Base-by-base conservation (phyloP, 2,888 invertebrate genomes). In the Zonitis immaculata region DNA sequence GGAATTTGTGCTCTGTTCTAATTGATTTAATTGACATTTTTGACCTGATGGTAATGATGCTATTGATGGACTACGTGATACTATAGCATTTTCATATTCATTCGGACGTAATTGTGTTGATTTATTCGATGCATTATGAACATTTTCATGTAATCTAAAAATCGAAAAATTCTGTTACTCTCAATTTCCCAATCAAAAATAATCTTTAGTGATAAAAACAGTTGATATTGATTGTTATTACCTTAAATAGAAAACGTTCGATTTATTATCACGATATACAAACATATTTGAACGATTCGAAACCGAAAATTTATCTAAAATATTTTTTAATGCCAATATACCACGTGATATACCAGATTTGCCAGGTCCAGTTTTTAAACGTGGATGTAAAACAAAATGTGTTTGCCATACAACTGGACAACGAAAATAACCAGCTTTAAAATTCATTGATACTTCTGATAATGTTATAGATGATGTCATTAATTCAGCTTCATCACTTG, bases 281-380 rank as follows among this genome's bases (percentile, higher is more conserved):
- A 87, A 89, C 87, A 89, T 87, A 71, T 89, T 88, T 59, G 78
- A 82, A 35, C 88, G 77, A 67, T 89, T 89, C 60, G 79, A 80
- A 1, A 89, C 88, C 2, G 85, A 83, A 66, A 89, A 85, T 51
- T 85, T 81, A 64, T 83, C 84, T 25, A 89, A 75, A 7, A 86
- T 83, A 14, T 80, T 79, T 60, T 83, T 80, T 44, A 89, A 73
- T 3, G 85, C 85, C 68, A 82, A 79, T 42, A 83, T 80, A n/a
- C 84, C 84, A 39, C 82, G 74, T 0, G 82, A 82, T n/a, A 82
- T 73, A 0, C 81, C 80, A 0, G 80, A 79, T 65, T 82, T 81
- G 30, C 81, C 82, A 30, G 80, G 80, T 0, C 83, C 82, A 0
- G 81, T 82, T 72, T 86, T 85, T 25, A 90, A 75, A 22, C 89